Evolutionary conservation across 1,140 invertebrate genomes (phyloP).

Genomic region (Drosophila varians): DNA sequence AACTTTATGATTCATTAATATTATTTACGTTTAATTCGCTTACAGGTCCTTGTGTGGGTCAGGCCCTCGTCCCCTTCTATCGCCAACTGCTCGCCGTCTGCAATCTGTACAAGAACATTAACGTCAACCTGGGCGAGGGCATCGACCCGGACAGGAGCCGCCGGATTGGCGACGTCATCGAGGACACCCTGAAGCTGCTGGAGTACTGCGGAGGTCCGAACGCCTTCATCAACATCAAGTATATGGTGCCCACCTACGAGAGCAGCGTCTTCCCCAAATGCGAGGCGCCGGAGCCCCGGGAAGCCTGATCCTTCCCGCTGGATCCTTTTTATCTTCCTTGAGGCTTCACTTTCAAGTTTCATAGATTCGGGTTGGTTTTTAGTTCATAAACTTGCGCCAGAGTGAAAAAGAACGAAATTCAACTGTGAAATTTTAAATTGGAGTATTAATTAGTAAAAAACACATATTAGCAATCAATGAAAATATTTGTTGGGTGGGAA

Average conservation of each 20-base stretch:
- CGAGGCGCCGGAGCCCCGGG: slow-evolving; percentile 84
- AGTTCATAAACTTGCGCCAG: neutral
- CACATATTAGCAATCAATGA: slow-evolving; percentile 6
- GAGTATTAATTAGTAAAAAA: slow-evolving; percentile 25
- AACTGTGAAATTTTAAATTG: slow-evolving; percentile 13
- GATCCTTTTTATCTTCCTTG: neutral
- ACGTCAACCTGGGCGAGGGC: slow-evolving; percentile 90
- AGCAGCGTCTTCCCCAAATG: slow-evolving; percentile 88
- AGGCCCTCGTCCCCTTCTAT: slow-evolving; percentile 96
- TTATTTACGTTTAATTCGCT: neutral
- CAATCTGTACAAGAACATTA: slow-evolving; percentile 95
- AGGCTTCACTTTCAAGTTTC: neutral
- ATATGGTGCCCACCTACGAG: slow-evolving; percentile 98
- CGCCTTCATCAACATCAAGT: slow-evolving; percentile 98
- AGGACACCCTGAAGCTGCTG: slow-evolving; percentile 95
- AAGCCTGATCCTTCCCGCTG: slow-evolving; percentile 6
- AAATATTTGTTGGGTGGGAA: too few relatives aligned
- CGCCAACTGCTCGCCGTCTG: slow-evolving; percentile 94
- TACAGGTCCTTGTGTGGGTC: slow-evolving; percentile 86
- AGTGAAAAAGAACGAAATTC: neutral
- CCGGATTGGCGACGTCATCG: slow-evolving; percentile 94
- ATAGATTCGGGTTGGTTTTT: neutral
- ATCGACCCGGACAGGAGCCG: slow-evolving; percentile 92
- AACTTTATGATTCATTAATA: neutral
- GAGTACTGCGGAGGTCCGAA: slow-evolving; percentile 95